Evolutionary conservation across 2,113 vertebrate species (phyloP).

Genomic region (Rhinoptilus africanus): DNA sequence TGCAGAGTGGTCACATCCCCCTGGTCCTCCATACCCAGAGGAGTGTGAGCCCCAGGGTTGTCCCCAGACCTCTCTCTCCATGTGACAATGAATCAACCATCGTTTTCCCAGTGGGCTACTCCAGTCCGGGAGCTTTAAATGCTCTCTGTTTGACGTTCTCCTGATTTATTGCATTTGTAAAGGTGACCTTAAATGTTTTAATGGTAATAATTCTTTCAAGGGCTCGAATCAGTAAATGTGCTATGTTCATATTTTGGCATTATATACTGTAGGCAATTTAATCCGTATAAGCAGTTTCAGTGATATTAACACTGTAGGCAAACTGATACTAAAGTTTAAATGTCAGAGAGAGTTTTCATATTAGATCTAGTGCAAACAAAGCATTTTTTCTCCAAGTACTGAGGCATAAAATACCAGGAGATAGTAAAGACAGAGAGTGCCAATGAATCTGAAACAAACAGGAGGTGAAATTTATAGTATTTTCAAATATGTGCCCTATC

Average conservation of each 20-base stretch:
- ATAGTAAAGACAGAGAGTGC: constrained; percentile 60
- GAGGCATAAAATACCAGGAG: constrained; percentile 69
- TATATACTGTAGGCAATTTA: constrained; percentile 68
- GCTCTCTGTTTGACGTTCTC: constrained; percentile 47
- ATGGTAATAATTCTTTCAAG: constrained; percentile 73
- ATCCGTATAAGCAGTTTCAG: constrained; percentile 64
- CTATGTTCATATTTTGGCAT: constrained; percentile 68
- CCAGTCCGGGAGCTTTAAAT: background rate
- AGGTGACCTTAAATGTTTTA: constrained; percentile 74
- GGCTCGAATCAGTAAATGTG: constrained; percentile 64
- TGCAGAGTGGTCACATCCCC: fast-evolving
- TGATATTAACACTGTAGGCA: constrained; percentile 72
- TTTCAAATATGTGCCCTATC: constrained; percentile 57
- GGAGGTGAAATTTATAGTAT: constrained; percentile 61
- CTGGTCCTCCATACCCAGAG: background rate
- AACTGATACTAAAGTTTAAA: constrained; percentile 74
- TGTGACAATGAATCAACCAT: background rate
- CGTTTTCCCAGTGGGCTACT: background rate
- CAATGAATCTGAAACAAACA: constrained; percentile 66
- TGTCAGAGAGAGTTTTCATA: constrained; percentile 68
- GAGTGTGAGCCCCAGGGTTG: background rate
- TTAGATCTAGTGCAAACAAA: constrained; percentile 71
- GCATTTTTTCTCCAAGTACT: constrained; percentile 59
- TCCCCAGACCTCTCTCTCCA: background rate
- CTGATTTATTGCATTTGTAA: constrained; percentile 68